These are phyloP conservation scores for Argopecten irradians DNA, from an alignment of 1,140 invertebrate species.

Conservation along the genomic window DNA sequence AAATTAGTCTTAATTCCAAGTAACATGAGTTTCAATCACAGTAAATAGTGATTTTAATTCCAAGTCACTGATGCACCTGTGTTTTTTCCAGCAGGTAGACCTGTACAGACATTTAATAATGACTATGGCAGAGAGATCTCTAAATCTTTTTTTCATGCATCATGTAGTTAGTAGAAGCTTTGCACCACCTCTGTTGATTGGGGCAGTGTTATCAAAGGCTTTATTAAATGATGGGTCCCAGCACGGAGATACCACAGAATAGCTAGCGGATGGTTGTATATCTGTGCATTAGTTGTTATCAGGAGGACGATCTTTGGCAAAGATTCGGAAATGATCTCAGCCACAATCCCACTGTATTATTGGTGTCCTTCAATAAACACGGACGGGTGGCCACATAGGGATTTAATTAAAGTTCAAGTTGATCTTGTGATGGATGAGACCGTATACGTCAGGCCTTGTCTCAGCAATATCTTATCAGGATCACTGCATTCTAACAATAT, in stretches of 20 bases:
- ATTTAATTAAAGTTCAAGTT: conserved; percentile 7
- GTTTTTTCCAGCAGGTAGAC: background rate
- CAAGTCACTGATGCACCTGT: too few species aligned
- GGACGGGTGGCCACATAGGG: background rate
- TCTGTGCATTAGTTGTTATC: background rate
- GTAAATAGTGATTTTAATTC: too few species aligned
- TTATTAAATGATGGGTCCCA: background rate
- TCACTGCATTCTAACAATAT: background rate
- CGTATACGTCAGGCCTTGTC: background rate
- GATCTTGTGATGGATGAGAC: conserved; percentile 5
- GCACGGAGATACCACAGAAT: background rate
- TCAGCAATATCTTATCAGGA: background rate
- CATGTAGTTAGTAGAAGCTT: background rate
- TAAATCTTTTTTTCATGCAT: background rate
- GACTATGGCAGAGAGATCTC: background rate
- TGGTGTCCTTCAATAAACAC: background rate
- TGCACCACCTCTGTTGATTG: background rate
- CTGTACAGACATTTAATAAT: background rate
- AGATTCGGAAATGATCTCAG: background rate
- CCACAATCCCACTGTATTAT: background rate
- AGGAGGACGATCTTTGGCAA: background rate
- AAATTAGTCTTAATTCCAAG: too few species aligned
- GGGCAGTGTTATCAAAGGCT: background rate
- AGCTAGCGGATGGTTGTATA: background rate
- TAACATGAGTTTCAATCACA: too few species aligned